phyloP scores from a whole-genome alignment of 1,140 invertebrate species.

The Pachyrhynchus sulphureomaculatus region DNA sequence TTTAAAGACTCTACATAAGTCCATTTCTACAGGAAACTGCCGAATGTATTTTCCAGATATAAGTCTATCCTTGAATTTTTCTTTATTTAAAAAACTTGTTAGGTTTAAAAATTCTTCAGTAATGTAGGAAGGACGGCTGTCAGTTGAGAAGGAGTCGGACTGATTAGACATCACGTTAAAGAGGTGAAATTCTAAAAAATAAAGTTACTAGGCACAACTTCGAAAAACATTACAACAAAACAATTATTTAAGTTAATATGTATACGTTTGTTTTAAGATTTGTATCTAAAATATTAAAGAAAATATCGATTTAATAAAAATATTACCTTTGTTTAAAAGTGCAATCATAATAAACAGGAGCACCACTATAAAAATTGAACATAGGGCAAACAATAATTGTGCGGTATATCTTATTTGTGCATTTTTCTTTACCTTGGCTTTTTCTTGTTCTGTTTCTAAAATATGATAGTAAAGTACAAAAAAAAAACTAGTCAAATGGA shows the following conservation, averaged over 20 bases:
- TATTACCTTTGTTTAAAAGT: slow-evolving; percentile 22
- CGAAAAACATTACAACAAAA: too few relatives aligned
- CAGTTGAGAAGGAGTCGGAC: background rate
- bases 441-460: slow-evolving; percentile 6
- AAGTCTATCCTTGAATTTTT: slow-evolving; percentile 2
- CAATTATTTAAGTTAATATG: too few relatives aligned
- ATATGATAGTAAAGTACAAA: background rate
- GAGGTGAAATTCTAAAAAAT: slow-evolving; percentile 6
- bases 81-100: slow-evolving; percentile 1
- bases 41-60: background rate
- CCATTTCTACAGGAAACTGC: background rate
- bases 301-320: background rate
- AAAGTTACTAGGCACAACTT: too few relatives aligned
- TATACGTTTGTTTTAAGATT: too few relatives aligned
- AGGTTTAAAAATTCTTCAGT: background rate
- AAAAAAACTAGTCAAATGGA: background rate
- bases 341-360: background rate
- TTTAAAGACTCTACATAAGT: slow-evolving; percentile 1
- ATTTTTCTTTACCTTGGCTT: slow-evolving; percentile 11
- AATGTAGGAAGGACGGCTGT: background rate
- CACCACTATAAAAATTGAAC: slow-evolving; percentile 4
- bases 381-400: slow-evolving; percentile 1
- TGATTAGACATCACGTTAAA: background rate
- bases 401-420: slow-evolving; percentile 11
- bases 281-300: too few relatives aligned